Evolutionary conservation across 2,797 vertebrate species (phyloP), one percentile per base, ranked within the genome.

Genomic region (Lepus oiostolus): DNA sequence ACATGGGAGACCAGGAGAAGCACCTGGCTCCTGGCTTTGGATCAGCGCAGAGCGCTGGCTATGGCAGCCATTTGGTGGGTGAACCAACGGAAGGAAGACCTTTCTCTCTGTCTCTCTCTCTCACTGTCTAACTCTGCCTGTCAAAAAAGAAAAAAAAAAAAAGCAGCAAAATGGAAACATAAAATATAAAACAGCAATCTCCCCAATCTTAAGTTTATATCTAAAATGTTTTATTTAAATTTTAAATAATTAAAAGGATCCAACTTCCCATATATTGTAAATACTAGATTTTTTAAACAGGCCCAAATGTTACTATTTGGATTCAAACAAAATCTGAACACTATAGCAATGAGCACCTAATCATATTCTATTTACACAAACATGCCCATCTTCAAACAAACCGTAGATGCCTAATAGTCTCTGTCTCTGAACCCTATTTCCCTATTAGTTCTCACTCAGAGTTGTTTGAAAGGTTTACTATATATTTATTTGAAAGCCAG

Each of bases 221-320:
- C 68, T 62, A 83, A 95, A 90, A 67, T 5, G 21, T 87, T 62
- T 88, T 52, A 76, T 35, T 67, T 32, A 63, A 79, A 77, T 50
- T 96, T 63, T 63, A 93, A 80, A 68, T 92, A 86, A 17, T 28
- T 74, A 21, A 83, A 88, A 91, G 22, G 30, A 17, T 60, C 24
- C 54, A 85, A 75, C n/a, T 68, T 79, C 47, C 7, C 30, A 67
- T 30, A 28, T 19, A 50, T 47, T 47, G 4, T 63, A 85, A 81
- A 92, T 67, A 62, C 28, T 74, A 24, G 14, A 52, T 81, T 76
- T 90, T 85, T 22, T 30, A 92, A 94, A 82, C 28, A 50, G 42
- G 5, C 17, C 35, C 50, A 26, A 13, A 68, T 10, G 8, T 58
- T 50, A 65, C 42, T 87, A 4, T 35, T 84, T 65, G 72, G 60